These are phyloP conservation scores for Drosophila serrata DNA, from an alignment of 1,140 invertebrate genomes.

Conservation along the genomic window DNA sequence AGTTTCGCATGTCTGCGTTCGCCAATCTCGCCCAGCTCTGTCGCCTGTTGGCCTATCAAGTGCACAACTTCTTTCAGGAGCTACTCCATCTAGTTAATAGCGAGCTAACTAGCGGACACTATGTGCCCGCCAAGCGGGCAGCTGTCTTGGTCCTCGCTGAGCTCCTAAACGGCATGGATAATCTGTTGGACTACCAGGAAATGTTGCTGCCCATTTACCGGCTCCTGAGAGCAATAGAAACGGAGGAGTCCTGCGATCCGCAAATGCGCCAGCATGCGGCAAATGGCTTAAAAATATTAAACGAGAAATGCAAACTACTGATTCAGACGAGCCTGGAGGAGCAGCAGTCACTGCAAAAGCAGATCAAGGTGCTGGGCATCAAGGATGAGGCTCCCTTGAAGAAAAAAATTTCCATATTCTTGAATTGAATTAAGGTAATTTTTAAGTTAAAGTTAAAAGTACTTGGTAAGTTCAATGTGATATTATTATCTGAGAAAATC, in stretches of 20 bases:
- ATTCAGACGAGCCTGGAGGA: constrained; percentile 86
- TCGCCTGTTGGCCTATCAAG: constrained; percentile 89
- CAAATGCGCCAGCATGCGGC: constrained; percentile 89
- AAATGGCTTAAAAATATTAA: constrained; percentile 90
- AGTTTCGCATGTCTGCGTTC: constrained; percentile 91
- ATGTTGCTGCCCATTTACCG: constrained; percentile 89
- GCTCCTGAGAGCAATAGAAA: constrained; percentile 87
- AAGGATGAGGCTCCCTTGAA: constrained; percentile 29
- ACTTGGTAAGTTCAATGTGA: background rate
- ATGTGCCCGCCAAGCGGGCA: constrained; percentile 89
- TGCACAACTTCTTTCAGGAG: constrained; percentile 90
- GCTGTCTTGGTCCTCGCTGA: constrained; percentile 90
- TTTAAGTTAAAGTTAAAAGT: too few species aligned
- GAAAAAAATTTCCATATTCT: constrained; percentile 60
- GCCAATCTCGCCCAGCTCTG: constrained; percentile 93
- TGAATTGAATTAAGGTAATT: constrained; percentile 46
- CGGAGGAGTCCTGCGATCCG: constrained; percentile 88
- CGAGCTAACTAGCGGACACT: constrained; percentile 88
- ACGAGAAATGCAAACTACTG: constrained; percentile 88
- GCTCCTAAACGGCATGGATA: constrained; percentile 89
- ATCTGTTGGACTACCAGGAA: constrained; percentile 87
- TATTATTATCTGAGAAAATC: background rate
- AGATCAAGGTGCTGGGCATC: constrained; percentile 86
- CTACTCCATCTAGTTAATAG: constrained; percentile 88
- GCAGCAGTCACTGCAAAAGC: constrained; percentile 86